Evolutionary conservation across 2,797 vertebrate genomes (phyloP), one percentile per base, ranked within the genome.

Genomic region (Mormyrus proboscirostris): DNA sequence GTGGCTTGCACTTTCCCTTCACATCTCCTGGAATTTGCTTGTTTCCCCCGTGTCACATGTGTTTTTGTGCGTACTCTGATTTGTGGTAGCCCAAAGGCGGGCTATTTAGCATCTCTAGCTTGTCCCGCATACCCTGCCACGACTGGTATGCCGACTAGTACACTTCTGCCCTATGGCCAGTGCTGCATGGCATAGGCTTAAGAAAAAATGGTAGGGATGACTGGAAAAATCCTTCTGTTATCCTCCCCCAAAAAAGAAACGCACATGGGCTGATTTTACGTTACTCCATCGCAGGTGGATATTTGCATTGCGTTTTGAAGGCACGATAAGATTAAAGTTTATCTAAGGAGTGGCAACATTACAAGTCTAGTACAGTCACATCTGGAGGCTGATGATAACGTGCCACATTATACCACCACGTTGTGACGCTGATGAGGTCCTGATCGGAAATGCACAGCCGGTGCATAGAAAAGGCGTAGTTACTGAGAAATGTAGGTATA

Each of bases 271-370:
- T 8, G 76, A 22, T 22, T 85, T 86, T 38, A 73, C 57, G n/a
- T 73, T 89, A 51, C 57, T 51, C 25, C 59, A 10, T 86, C n/a
- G 51, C 47, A 86, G 57, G 59, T 38, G 69, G 29, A 50, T 89
- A 49, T 88, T 49, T 88, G 51, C 41, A 16, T 41, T 55, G 44
- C n/a, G 0, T 44, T 44, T 88, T 53, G 59, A 69, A 38, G 16
- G 8, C 19, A 33, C 16, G 82, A 89, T 89, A 89, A 89, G 82
- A 38, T 89, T 85, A 50, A 50, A 51, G 88, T 89, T 89, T 89
- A 51, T 73, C 83, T 65, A 89, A 73, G 83, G 59, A 69, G 88
- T 22, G 88, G 88, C 47, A 65, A n/a, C 3, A 38, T 22, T 59
- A 6, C 53, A 82, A 41, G 76, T 29, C 41, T 89, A 29, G 59